Percentiles rank a stretch among this genome's conserved stretches.
Conservation (phyloP, 2,888 invertebrate genomes). For the Drosophila fungiperda region DNA sequence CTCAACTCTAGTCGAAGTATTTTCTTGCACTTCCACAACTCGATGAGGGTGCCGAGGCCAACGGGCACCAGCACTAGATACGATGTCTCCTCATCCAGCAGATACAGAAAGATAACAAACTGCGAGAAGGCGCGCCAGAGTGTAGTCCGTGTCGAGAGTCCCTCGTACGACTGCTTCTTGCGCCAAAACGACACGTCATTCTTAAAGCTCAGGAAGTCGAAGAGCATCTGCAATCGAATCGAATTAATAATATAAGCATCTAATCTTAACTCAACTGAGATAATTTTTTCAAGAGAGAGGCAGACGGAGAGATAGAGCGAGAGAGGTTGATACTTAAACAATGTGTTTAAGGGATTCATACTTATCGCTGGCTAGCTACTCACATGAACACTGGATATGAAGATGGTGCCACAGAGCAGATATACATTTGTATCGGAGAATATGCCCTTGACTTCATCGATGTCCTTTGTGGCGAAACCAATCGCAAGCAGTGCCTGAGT, state of each 20-base stretch:
- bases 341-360: not conserved
- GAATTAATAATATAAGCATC: not conserved
- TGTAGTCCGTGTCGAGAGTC: slow-evolving; percentile 94
- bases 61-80: slow-evolving; percentile 94
- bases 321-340: not conserved
- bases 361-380: slow-evolving; percentile 84
- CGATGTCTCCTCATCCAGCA: slow-evolving; percentile 96
- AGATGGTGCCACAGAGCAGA: slow-evolving; percentile 94
- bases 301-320: not conserved
- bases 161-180: slow-evolving; percentile 92
- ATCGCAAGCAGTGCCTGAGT: slow-evolving; percentile 88
- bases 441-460: slow-evolving; percentile 98
- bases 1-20: slow-evolving; percentile 91
- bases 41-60: slow-evolving; percentile 94
- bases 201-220: slow-evolving; percentile 99
- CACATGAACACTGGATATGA: slow-evolving; percentile 97
- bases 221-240: slow-evolving; percentile 89
- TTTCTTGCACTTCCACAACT: slow-evolving; percentile 98
- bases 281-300: not conserved
- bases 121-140: slow-evolving; percentile 98
- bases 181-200: slow-evolving; percentile 99
- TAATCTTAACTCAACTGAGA: not conserved
- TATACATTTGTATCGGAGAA: slow-evolving; percentile 98
- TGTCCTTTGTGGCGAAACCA: slow-evolving; percentile 94
- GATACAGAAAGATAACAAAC: slow-evolving; percentile 94